These are phyloP conservation scores for Leptobrachium ailaonicum DNA, from an alignment of 2,113 vertebrate genomes.

Conservation along the genomic window DNA sequence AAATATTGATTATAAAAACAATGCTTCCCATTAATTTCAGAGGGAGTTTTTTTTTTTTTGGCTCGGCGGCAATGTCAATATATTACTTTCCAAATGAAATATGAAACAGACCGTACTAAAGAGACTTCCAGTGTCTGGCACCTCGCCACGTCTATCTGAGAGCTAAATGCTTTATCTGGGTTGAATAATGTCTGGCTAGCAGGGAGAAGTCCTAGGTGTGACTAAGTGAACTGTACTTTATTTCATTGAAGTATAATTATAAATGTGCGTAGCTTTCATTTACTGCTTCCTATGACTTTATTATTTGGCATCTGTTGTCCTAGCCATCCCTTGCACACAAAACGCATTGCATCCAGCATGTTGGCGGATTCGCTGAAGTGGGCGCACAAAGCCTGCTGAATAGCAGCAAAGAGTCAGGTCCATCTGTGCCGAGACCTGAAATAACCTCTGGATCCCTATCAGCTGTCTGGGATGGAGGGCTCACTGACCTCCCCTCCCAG, in stretches of 20 bases:
- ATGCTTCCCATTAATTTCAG: constrained; percentile 35
- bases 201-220: background rate
- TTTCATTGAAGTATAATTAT: constrained; percentile 22
- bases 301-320: background rate
- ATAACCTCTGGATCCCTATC: constrained; percentile 32
- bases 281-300: background rate
- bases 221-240: constrained; percentile 36
- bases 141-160: constrained; percentile 31
- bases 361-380: constrained; percentile 18
- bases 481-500: background rate
- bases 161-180: constrained; percentile 26
- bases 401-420: constrained; percentile 18
- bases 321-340: constrained; percentile 8
- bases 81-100: background rate
- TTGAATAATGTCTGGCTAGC: constrained; percentile 3
- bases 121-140: constrained; percentile 41
- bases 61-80: constrained; percentile 45
- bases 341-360: background rate
- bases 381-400: constrained; percentile 4
- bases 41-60: background rate
- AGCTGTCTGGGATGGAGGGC: constrained; percentile 25
- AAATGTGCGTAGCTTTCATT: background rate
- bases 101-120: constrained; percentile 13
- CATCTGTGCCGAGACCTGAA: constrained; percentile 30
- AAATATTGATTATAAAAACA: constrained; percentile 22